Evolutionary conservation across 2,888 invertebrate genomes (phyloP).

Genomic region (Cephalotes varians): DNA sequence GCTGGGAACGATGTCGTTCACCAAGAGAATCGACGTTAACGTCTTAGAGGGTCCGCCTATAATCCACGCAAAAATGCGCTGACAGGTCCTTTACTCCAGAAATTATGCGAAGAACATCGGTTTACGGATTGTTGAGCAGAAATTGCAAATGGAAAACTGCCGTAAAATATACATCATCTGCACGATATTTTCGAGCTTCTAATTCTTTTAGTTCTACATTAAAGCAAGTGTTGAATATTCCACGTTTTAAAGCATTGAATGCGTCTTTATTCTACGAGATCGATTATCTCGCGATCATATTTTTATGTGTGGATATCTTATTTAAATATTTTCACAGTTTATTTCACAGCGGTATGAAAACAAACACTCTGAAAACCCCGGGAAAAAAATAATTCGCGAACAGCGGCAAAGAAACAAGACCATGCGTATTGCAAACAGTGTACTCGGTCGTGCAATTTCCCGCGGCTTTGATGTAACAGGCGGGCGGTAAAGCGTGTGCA

Average conservation of each 20-base stretch:
- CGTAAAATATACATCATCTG: not conserved
- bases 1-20: constrained; percentile 59
- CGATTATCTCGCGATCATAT: not conserved
- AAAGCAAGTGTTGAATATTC: not conserved
- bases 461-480: constrained; percentile 64
- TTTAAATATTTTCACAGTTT: constrained; percentile 12
- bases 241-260: not conserved
- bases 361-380: not conserved
- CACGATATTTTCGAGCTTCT: not conserved
- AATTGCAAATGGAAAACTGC: constrained; percentile 15
- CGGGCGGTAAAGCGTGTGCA: constrained; percentile 53
- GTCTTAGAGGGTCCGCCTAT: constrained; percentile 38
- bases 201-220: not conserved
- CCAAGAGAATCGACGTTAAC: constrained; percentile 46
- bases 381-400: constrained; percentile 36
- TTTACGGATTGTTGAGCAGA: constrained; percentile 35
- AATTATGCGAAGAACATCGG: constrained; percentile 31
- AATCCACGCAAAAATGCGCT: constrained; percentile 49
- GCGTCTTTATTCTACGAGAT: not conserved
- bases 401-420: constrained; percentile 27
- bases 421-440: constrained; percentile 28
- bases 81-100: constrained; percentile 27
- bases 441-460: constrained; percentile 41
- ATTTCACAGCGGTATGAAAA: constrained; percentile 20
- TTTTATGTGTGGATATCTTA: not conserved